These are phyloP conservation scores for Chiroxiphia lanceolata DNA, from an alignment of 2,797 vertebrate species.

Conservation along the genomic window DNA sequence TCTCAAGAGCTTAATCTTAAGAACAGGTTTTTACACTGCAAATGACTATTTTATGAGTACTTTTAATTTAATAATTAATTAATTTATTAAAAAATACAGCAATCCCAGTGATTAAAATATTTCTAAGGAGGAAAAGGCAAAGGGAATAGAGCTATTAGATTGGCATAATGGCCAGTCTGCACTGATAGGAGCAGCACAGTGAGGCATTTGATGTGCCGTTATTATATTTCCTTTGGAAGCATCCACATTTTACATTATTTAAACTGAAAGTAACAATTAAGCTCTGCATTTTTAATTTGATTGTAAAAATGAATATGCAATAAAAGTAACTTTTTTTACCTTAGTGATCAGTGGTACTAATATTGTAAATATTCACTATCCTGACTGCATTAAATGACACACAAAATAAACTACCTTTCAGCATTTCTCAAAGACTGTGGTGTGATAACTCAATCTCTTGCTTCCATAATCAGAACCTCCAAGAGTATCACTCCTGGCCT, in stretches of 20 bases:
- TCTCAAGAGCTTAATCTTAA: background rate
- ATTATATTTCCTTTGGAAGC: background rate
- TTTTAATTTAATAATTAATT: background rate
- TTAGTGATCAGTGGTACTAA: background rate
- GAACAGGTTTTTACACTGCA: background rate
- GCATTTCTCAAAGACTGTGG: background rate
- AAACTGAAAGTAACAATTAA: background rate
- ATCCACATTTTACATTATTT: background rate
- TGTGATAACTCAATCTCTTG: background rate
- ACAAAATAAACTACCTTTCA: background rate
- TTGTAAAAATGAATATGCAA: background rate
- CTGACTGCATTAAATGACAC: background rate
- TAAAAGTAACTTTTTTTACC: background rate
- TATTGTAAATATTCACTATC: background rate
- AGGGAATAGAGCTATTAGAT: background rate
- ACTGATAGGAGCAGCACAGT: background rate
- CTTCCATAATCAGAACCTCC: background rate
- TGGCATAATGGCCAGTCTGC: rapidly evolving
- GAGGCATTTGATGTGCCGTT: background rate
- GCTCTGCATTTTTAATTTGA: background rate
- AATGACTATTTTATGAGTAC: background rate
- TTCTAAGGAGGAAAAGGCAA: background rate
- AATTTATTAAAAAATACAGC: background rate
- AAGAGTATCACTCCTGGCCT: background rate
- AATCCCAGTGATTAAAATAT: background rate